These are phyloP conservation scores for Procambarus virginalis DNA, from an alignment of 1,140 invertebrate genomes.

Conservation along the genomic window DNA sequence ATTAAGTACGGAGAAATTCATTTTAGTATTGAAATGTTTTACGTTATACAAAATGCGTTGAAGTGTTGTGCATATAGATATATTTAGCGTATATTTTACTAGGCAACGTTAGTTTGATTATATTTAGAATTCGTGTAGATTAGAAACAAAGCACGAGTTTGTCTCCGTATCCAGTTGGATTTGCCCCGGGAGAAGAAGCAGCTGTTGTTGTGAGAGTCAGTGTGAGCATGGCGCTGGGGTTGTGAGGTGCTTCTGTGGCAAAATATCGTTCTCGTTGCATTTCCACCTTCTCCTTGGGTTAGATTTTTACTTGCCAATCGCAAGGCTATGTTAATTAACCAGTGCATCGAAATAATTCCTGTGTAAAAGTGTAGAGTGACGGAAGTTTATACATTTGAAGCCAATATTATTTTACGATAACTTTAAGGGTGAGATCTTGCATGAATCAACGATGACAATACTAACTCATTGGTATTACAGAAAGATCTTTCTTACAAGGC, in stretches of 20 bases:
- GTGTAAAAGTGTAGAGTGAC: conserved; percentile 21
- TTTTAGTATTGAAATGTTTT: not conserved
- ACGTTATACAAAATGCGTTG: too few species aligned
- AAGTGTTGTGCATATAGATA: too few species aligned
- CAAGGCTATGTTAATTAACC: not conserved
- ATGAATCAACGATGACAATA: conserved; percentile 61
- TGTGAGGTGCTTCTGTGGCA: conserved; percentile 33
- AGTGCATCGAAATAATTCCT: not conserved
- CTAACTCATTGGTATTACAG: conserved; percentile 19
- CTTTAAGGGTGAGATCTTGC: conserved; percentile 3
- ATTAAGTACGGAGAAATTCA: conserved; percentile 16
- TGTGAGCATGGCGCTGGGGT: conserved; percentile 51
- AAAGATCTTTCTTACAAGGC: conserved; percentile 9
- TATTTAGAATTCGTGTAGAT: too few species aligned
- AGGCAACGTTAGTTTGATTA: too few species aligned
- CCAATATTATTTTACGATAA: conserved; percentile 23
- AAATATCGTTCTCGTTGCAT: conserved; percentile 11
- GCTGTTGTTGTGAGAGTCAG: conserved; percentile 60
- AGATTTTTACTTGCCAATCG: not conserved
- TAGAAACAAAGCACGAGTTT: not conserved
- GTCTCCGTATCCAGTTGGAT: conserved; percentile 4
- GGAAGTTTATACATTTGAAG: conserved; percentile 11
- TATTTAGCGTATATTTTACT: too few species aligned
- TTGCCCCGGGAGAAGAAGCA: conserved; percentile 56
- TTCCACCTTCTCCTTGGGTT: conserved; percentile 15